phyloP scores from a whole-genome alignment of 2,888 invertebrate genomes.

The Halictus ligatus region DNA sequence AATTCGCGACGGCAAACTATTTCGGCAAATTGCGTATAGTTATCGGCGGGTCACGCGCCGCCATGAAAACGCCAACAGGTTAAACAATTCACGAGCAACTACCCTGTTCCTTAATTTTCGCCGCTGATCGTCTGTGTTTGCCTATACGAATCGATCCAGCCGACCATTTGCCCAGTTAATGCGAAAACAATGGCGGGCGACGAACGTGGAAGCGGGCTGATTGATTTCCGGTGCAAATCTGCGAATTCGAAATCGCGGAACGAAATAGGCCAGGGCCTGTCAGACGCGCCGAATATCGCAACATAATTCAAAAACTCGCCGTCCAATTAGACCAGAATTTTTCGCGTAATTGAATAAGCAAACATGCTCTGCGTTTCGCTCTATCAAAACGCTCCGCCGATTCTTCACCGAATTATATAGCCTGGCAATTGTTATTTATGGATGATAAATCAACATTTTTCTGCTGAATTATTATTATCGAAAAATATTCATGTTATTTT shows the following conservation, averaged over 20 bases:
- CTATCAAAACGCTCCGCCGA: too few species aligned
- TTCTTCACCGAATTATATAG: not conserved
- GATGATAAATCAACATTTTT: not conserved
- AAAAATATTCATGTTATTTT: not conserved
- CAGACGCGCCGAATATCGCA: not conserved
- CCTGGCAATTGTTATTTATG: not conserved
- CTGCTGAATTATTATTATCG: not conserved
- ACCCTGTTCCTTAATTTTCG: slow-evolving; percentile 5
- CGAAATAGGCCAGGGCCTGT: slow-evolving; percentile 36
- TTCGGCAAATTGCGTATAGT: not conserved
- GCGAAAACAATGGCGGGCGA: slow-evolving; percentile 34
- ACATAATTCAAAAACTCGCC: not conserved
- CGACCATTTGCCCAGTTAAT: slow-evolving; percentile 22
- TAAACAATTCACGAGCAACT: slow-evolving; percentile 8
- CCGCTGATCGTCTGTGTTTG: not conserved
- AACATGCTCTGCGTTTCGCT: not conserved
- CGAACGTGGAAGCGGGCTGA: slow-evolving; percentile 41
- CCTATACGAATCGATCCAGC: slow-evolving; percentile 6
- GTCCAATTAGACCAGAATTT: not conserved
- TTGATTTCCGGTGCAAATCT: slow-evolving; percentile 65
- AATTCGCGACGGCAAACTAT: not conserved
- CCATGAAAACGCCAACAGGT: slow-evolving; percentile 4
- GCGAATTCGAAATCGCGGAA: slow-evolving; percentile 46
- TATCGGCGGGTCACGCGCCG: slow-evolving; percentile 1
- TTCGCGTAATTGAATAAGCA: not conserved